Evolutionary conservation across 2,888 invertebrate species (phyloP).

Genomic region (Tachina lurida): DNA sequence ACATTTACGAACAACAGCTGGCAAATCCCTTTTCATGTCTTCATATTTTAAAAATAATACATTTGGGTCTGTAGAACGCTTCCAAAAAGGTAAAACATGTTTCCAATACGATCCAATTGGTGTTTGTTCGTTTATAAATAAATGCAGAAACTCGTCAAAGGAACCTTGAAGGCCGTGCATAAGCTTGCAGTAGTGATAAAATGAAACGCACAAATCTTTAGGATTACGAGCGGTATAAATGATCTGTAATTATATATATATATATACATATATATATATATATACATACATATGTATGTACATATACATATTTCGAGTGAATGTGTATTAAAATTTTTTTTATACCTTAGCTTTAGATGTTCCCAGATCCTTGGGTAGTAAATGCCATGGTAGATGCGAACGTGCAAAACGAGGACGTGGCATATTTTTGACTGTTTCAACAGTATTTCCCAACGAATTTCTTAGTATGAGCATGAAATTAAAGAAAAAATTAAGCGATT

Average conservation of each 20-base stretch:
- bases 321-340: neutral
- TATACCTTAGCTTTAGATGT: slow-evolving; percentile 88
- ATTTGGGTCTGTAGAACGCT: slow-evolving; percentile 87
- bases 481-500: neutral
- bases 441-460: slow-evolving; percentile 86
- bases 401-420: slow-evolving; percentile 90
- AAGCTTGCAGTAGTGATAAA: slow-evolving; percentile 91
- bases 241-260: slow-evolving; percentile 83
- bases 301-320: no score
- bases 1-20: slow-evolving; percentile 87
- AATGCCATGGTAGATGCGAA: slow-evolving; percentile 88
- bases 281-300: no score
- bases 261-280: neutral
- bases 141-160: slow-evolving; percentile 90
- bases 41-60: slow-evolving; percentile 91
- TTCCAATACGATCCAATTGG: slow-evolving; percentile 87
- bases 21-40: slow-evolving; percentile 90
- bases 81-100: slow-evolving; percentile 88
- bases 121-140: slow-evolving; percentile 87
- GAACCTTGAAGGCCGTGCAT: slow-evolving; percentile 87
- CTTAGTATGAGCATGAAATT: slow-evolving; percentile 66
- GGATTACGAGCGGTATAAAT: slow-evolving; percentile 95
- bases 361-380: slow-evolving; percentile 87
- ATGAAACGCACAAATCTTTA: slow-evolving; percentile 95
- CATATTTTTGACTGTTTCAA: slow-evolving; percentile 87